Base-by-base conservation (phyloP, 2,888 invertebrate genomes). In the Drosophila nr. perissopoda region DNA sequence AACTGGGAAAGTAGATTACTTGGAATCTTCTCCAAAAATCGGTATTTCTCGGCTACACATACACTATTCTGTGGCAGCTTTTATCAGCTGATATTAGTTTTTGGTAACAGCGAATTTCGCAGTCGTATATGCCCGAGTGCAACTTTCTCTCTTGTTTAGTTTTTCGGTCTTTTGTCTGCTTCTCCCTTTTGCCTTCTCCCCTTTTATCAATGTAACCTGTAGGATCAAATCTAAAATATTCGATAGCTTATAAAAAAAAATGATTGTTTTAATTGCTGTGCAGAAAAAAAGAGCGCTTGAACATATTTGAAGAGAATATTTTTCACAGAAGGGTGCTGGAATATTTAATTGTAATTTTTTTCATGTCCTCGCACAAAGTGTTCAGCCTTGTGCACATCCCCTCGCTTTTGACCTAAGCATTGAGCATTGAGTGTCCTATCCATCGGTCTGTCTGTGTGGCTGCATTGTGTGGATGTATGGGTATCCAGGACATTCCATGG, bases 401-500 rank as follows among this genome's bases (percentile, higher is more conserved):
- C 0, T 11, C 6, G 10, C 29, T 10, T 0, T 49, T 27, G 25
- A 8, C 7, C 16, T 21, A 21, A 21, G 25, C 27, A 48, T 25
- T 29, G 49, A 21, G 25, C 10, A 48, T 25, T 29, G 49, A 29
- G 49, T 29, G 29, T 27, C 51, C 29, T 10, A n/a, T 10, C 27
- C 25, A 49, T 49, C 48, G 27, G 49, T 11, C 2, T 49, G 49
- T 11, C 1, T 16, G 27, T 7, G 5, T 25, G 16, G 25, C 49
- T 49, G 27, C 8, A 16, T 53, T 53, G 49, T 33, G 13, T 48
- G 7, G n/a, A 29, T 16, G n/a, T 25, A 27, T 60, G 58, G 11
- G 42, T 42, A 63, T 56, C 63, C 29, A 48, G 64, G 54, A 48
- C 63, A 67, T 66, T 64, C 40, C 62, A 73, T 54, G 53, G 34